These are phyloP conservation scores for Pseudocheirus occidentalis DNA, from an alignment of 2,797 vertebrate species.

Conservation along the genomic window DNA sequence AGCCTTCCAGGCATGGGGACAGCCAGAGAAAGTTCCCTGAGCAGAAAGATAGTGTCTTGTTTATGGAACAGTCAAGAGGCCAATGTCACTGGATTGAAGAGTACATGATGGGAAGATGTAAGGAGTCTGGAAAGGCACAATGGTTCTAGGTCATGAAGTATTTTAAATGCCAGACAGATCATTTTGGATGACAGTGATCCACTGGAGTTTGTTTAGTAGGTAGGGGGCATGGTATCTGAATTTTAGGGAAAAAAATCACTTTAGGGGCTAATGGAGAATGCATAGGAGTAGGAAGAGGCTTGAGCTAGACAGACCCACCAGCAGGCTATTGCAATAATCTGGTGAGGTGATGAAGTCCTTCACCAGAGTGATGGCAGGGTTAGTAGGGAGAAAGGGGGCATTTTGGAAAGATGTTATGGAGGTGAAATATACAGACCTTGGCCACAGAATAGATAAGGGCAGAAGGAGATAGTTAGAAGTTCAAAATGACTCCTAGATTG, in stretches of 20 bases:
- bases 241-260: not conserved
- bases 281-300: not conserved
- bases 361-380: not conserved
- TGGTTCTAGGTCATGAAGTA: not conserved
- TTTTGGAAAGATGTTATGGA: not conserved
- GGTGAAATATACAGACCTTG: not conserved
- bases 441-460: not conserved
- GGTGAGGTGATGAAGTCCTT: not conserved
- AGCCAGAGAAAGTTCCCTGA: not conserved
- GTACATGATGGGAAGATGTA: not conserved
- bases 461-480: not conserved
- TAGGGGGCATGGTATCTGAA: not conserved
- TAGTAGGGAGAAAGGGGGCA: not conserved
- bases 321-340: not conserved
- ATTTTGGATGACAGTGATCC: not conserved
- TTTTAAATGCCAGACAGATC: not conserved
- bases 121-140: not conserved
- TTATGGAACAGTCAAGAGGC: not conserved
- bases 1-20: not conserved
- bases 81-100: not conserved
- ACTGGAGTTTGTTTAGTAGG: not conserved
- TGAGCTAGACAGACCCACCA: not conserved
- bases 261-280: not conserved
- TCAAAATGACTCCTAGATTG: not conserved
- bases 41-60: not conserved